Conservation (phyloP, 2,888 invertebrate genomes). For the Prenolepis imparis region DNA sequence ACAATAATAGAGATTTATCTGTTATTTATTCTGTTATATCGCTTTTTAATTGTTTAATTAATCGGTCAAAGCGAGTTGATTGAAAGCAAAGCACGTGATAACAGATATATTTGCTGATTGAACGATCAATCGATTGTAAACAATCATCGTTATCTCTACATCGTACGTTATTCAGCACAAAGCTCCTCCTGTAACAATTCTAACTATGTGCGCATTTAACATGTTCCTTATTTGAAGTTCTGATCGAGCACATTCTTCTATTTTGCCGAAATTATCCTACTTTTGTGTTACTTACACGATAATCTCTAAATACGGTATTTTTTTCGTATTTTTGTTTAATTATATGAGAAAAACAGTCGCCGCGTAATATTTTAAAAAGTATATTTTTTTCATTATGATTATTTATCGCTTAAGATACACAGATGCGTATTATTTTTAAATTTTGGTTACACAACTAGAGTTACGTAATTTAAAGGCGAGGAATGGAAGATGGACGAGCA, state of each 20-base stretch:
- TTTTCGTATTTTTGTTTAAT: constrained; percentile 4
- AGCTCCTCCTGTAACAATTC: constrained; percentile 64
- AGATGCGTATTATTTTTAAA: not conserved
- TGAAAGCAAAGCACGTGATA: not conserved
- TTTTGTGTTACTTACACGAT: constrained; percentile 27
- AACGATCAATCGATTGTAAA: constrained; percentile 45
- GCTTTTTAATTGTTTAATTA: not conserved
- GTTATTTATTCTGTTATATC: not conserved
- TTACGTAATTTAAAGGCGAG: not conserved
- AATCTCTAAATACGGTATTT: not conserved
- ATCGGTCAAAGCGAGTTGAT: not conserved
- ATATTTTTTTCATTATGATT: not conserved
- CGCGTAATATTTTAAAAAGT: not conserved
- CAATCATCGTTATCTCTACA: constrained; percentile 46
- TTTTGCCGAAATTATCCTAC: constrained; percentile 30
- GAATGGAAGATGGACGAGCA: not conserved
- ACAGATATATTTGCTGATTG: not conserved
- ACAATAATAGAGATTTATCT: not conserved
- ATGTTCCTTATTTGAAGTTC: constrained; percentile 19
- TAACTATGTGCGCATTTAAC: constrained; percentile 31
- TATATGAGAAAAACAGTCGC: constrained; percentile 8
- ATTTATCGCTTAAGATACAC: not conserved
- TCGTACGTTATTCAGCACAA: constrained; percentile 61
- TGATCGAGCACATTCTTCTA: constrained; percentile 42
- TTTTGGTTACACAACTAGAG: not conserved